These are phyloP conservation scores for Paratilapia polleni DNA, from an alignment of 2,113 vertebrate genomes.

Conservation along the genomic window DNA sequence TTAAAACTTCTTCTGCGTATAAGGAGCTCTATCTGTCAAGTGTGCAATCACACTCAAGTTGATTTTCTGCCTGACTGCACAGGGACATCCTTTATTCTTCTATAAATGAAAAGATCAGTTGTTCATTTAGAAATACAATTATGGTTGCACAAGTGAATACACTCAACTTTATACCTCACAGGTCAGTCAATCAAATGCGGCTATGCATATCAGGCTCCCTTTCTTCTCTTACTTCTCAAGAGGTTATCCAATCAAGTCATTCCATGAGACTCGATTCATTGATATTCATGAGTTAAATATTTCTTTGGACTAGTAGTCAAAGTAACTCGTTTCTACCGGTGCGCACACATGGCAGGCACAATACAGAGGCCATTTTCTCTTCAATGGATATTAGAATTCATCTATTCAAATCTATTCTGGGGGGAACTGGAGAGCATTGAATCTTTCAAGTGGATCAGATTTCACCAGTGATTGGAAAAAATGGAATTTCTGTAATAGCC, in stretches of 20 bases:
- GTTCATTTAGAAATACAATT: slow-evolving; percentile 54
- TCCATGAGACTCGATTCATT: slow-evolving; percentile 53
- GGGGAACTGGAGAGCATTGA: slow-evolving; percentile 48
- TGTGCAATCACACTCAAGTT: not conserved
- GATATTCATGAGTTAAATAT: slow-evolving; percentile 74
- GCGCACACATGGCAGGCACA: slow-evolving; percentile 35
- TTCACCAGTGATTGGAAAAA: slow-evolving; percentile 49
- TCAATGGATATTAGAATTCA: slow-evolving; percentile 72
- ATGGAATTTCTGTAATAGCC: slow-evolving; percentile 51
- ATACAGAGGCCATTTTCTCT: slow-evolving; percentile 62
- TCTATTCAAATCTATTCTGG: slow-evolving; percentile 76
- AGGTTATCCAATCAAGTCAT: slow-evolving; percentile 68
- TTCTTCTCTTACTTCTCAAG: slow-evolving; percentile 20
- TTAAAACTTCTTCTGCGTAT: not conserved
- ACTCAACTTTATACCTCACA: slow-evolving; percentile 86
- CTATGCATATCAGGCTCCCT: not conserved
- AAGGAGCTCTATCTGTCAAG: not conserved
- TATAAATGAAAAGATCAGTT: slow-evolving; percentile 31
- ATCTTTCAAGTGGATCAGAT: slow-evolving; percentile 73
- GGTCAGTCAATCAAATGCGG: slow-evolving; percentile 75
- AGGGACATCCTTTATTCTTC: slow-evolving; percentile 9
- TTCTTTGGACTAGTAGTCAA: slow-evolving; percentile 67
- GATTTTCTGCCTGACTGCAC: slow-evolving; percentile 30
- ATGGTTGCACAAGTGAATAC: slow-evolving; percentile 50
- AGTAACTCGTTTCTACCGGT: slow-evolving; percentile 61